Conservation (phyloP, 2,797 vertebrate genomes). For the Aeoliscus strigatus region DNA sequence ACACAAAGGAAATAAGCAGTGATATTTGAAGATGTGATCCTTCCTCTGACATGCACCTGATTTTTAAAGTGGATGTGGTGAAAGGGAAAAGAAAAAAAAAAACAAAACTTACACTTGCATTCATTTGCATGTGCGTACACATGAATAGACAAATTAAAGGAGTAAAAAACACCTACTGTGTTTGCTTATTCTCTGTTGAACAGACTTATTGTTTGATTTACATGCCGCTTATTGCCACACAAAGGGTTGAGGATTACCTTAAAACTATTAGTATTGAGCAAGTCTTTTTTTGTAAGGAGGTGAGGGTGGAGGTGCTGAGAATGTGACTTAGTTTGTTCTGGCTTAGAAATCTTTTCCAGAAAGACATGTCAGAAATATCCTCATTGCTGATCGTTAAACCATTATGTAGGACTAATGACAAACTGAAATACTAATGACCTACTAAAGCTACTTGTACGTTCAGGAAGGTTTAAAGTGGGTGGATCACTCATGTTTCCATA, state of each 20-base stretch:
- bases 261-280: slow-evolving; percentile 15
- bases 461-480: too few relatives aligned
- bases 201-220: slow-evolving; percentile 27
- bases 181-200: slow-evolving; percentile 11
- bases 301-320: slow-evolving; percentile 4
- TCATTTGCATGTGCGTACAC: too few relatives aligned
- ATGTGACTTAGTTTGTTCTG: slow-evolving; percentile 25
- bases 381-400: too few relatives aligned
- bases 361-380: slow-evolving; percentile 1
- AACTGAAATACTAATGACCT: too few relatives aligned
- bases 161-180: not conserved
- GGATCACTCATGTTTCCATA: too few relatives aligned
- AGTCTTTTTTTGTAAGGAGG: slow-evolving; percentile 4
- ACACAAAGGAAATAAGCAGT: slow-evolving; percentile 15
- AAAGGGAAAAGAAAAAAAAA: too few relatives aligned
- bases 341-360: slow-evolving; percentile 6
- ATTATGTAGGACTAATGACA: too few relatives aligned
- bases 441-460: too few relatives aligned
- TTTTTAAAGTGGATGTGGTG: not conserved
- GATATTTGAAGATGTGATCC: slow-evolving; percentile 9
- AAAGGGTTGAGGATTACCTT: slow-evolving; percentile 25
- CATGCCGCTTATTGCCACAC: slow-evolving; percentile 25
- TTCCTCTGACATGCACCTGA: slow-evolving; percentile 10
- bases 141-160: too few relatives aligned
- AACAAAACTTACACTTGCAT: too few relatives aligned